A percentile compares a stretch with the other conserved stretches of the same genome.
These are phyloP conservation scores for Aleiodes alternator DNA, from an alignment of 2,888 invertebrate genomes.

Conservation along the genomic window DNA sequence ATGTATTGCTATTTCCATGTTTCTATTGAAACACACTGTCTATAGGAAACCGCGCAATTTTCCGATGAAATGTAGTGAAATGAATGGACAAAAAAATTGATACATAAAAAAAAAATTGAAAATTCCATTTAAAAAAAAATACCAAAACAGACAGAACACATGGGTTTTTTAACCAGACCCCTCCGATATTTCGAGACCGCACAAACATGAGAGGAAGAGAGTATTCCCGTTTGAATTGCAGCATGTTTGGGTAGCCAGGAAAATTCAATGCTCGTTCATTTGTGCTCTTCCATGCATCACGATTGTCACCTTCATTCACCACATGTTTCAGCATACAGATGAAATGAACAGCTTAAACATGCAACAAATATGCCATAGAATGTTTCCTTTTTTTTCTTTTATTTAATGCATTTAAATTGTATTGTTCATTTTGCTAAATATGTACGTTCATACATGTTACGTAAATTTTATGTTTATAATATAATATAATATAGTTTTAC, in stretches of 20 bases:
- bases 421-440: too few species aligned
- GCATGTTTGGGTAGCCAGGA: conserved; percentile 1
- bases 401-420: too few species aligned
- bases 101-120: not conserved
- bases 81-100: too few species aligned
- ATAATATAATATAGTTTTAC: too few species aligned
- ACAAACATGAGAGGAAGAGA: not conserved
- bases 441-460: too few species aligned
- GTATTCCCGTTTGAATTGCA: conserved; percentile 24
- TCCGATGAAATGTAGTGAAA: too few species aligned
- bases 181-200: not conserved
- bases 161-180: not conserved
- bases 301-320: conserved; percentile 15
- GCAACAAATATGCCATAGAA: not conserved
- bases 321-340: conserved; percentile 7
- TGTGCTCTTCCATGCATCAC: conserved; percentile 18
- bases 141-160: not conserved
- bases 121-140: not conserved
- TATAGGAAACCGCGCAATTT: too few species aligned
- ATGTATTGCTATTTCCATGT: too few species aligned
- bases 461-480: too few species aligned
- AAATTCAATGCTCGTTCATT: conserved; percentile 12
- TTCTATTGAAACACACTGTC: too few species aligned
- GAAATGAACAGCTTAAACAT: not conserved
- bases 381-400: too few species aligned